Percentiles rank a stretch among this genome's conserved stretches.
Conservation (phyloP, 1,140 invertebrate species). For the Diprion similis region DNA sequence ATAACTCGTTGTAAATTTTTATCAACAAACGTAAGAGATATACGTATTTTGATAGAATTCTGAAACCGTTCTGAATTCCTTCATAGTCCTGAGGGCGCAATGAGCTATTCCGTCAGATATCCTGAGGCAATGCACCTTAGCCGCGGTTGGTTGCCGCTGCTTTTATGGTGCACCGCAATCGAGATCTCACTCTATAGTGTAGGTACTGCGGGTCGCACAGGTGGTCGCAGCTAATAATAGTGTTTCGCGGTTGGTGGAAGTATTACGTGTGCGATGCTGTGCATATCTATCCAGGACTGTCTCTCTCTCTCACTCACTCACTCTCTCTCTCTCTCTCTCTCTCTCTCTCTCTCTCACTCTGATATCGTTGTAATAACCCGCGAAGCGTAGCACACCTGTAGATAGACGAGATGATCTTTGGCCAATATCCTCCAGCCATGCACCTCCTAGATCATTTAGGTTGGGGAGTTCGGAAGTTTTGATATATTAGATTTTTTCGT, state of each 20-base stretch:
- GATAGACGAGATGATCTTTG: neutral
- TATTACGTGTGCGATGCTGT: slow-evolving; percentile 19
- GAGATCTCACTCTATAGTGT: slow-evolving; percentile 17
- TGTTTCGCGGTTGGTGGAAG: slow-evolving; percentile 17
- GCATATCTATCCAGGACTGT: slow-evolving; percentile 26
- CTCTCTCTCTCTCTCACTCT: too few species aligned
- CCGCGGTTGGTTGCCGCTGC: neutral
- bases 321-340: too few species aligned
- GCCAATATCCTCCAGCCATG: too few species aligned
- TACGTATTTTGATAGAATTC: too few species aligned
- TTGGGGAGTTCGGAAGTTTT: too few species aligned
- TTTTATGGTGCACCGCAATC: neutral
- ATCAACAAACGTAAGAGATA: too few species aligned
- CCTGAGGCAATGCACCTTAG: neutral
- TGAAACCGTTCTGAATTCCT: too few species aligned
- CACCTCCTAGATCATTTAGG: too few species aligned
- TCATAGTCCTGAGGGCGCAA: neutral
- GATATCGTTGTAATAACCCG: too few species aligned
- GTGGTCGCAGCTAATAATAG: slow-evolving; percentile 46
- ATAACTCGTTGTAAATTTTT: too few species aligned
- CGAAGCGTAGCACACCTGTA: neutral
- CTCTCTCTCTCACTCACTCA: too few species aligned
- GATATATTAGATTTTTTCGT: too few species aligned
- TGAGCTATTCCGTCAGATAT: neutral
- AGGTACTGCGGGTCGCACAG: slow-evolving; percentile 37